Percentiles rank a stretch among this genome's conserved stretches.
These are phyloP conservation scores for Bolborhynchus lineola DNA, from an alignment of 2,113 vertebrate genomes.

Conservation along the genomic window DNA sequence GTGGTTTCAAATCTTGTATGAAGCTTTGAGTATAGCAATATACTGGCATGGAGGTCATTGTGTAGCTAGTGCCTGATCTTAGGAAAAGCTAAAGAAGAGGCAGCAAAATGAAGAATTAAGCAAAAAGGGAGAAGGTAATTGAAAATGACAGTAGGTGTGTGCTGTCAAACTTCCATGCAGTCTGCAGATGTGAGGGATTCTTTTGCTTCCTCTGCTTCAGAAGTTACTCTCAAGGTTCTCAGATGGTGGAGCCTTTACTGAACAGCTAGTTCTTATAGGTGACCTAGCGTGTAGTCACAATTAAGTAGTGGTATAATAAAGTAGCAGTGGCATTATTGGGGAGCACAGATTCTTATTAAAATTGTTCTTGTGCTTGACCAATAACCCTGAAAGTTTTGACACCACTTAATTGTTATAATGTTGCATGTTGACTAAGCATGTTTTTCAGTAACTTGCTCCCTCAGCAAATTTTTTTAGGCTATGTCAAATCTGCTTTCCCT, in stretches of 20 bases:
- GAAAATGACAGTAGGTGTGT: background rate
- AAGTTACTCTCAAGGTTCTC: background rate
- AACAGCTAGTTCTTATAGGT: background rate
- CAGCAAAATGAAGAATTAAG: background rate
- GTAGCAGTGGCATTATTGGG: background rate
- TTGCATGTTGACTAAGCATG: background rate
- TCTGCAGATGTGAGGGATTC: background rate
- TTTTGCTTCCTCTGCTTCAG: background rate
- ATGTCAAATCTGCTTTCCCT: background rate
- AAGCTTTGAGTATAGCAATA: background rate
- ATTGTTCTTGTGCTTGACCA: background rate
- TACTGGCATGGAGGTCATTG: background rate
- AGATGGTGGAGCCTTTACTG: background rate
- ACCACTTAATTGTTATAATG: background rate
- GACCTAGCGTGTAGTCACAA: background rate
- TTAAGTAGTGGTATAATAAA: background rate
- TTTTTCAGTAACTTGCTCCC: background rate
- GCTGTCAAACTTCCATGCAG: background rate
- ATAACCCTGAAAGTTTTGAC: background rate
- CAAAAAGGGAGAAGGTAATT: background rate
- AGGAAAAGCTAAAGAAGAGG: background rate
- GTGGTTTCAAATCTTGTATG: background rate
- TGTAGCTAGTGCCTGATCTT: background rate
- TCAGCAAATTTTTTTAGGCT: background rate
- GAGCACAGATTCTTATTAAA: background rate